Base-by-base conservation (phyloP, 92 coral and sea anemone species). In the Parazoanthus darwini region DNA sequence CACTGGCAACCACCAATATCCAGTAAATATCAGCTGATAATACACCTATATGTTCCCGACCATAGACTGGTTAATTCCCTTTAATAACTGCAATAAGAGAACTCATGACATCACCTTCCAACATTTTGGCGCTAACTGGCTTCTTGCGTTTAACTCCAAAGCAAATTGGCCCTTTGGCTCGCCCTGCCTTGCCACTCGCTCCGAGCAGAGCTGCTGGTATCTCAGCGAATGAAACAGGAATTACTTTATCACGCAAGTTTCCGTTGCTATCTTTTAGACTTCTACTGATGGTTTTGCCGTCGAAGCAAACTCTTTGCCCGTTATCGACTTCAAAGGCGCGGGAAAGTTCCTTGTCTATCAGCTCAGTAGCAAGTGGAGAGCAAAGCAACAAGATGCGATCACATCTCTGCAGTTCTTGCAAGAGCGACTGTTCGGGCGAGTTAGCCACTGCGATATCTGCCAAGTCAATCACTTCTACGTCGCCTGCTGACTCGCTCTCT, bases 201-300 rank as follows among this genome's bases (percentile, higher is more conserved):
- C 90, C 81, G 22, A 86, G 91, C 50, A 92, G 83, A 54, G 91
- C 91, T 25, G 90, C 89, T 11, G 96, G 96, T 29, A 92, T 88
- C 56, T 94, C 96, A 39, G 86, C 91, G 79, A 94, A 94, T 33
- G 94, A 94, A 73, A 94, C 96, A 10, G 95, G 96, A 79, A 94
- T 85, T 4, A 94, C 72, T 29, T 92, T 94, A 10, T 87, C 82
- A 11, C 93, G 92, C 87, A 92, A 65, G n/a, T 85, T 93, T 8
- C 94, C 94, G 42, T 90, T 87, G 58, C 58, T 56, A 42, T 92
- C 93, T 78, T 88, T 90, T 15, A 94, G 82, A 50, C 80, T 86
- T 26, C 83, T 80, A 86, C 90, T 92, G 66, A 94, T 90, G 26
- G 88, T 75, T 37, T 87, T 89, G 58, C 96, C 96, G 85, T 94